A percentile compares a stretch with the other conserved stretches of the same genome.
Evolutionary conservation across 2,113 vertebrate genomes (phyloP).

Genomic region (Ciconia boyciana): DNA sequence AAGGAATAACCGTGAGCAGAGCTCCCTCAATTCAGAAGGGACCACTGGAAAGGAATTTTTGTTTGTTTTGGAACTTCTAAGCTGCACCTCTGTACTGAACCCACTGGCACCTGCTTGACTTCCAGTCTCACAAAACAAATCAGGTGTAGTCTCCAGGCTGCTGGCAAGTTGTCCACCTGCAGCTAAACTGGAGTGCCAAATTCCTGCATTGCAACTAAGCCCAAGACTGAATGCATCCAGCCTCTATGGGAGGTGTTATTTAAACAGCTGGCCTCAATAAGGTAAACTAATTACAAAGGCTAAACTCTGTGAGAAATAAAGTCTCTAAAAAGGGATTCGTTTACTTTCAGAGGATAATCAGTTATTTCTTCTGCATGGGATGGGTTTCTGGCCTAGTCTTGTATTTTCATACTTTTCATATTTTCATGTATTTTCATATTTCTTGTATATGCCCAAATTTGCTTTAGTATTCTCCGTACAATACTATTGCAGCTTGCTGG

Average conservation of each 20-base stretch:
- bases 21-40: neutral
- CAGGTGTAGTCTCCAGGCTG: neutral
- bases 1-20: neutral
- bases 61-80: neutral
- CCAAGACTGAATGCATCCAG: neutral
- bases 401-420: neutral
- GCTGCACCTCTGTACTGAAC: neutral
- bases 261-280: slow-evolving; percentile 29
- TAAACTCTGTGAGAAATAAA: neutral
- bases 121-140: neutral
- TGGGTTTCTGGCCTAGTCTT: neutral
- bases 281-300: slow-evolving; percentile 21
- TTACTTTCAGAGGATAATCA: neutral
- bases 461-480: neutral
- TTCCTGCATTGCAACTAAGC: neutral
- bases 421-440: too few relatives aligned
- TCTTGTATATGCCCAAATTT: neutral
- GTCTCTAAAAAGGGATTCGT: neutral
- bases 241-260: neutral
- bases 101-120: neutral
- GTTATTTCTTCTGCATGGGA: neutral
- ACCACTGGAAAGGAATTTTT: neutral
- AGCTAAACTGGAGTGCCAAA: neutral
- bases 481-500: neutral
- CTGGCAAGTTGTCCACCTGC: slow-evolving; percentile 8